phyloP scores from a whole-genome alignment of 2,797 vertebrate species.

The Gouania willdenowi region DNA sequence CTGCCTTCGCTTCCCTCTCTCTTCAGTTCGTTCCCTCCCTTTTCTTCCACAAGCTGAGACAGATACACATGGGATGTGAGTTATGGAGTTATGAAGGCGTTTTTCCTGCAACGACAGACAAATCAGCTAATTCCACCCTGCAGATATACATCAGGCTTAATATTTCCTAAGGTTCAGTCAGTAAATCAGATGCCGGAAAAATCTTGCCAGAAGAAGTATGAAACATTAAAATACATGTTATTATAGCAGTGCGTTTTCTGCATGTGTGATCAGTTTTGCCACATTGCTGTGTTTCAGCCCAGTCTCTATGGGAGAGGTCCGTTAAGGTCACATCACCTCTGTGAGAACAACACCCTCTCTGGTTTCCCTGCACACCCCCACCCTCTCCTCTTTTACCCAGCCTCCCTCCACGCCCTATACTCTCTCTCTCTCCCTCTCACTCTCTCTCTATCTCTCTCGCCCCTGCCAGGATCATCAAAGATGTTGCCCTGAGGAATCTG shows the following conservation, averaged over 20 bases:
- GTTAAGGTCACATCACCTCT: slow-evolving; percentile 12
- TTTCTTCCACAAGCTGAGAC: slow-evolving; percentile 67
- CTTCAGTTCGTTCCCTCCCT: slow-evolving; percentile 56
- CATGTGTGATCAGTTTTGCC: slow-evolving; percentile 4
- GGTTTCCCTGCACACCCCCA: slow-evolving; percentile 6
- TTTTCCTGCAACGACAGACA: slow-evolving; percentile 24
- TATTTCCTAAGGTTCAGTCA: not conserved
- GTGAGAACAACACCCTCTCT: slow-evolving; percentile 44
- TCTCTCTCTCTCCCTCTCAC: slow-evolving; percentile 22
- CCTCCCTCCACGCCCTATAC: no score
- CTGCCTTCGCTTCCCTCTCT: slow-evolving; percentile 50
- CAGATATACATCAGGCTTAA: slow-evolving; percentile 2
- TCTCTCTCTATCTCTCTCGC: slow-evolving; percentile 18
- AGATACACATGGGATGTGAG: slow-evolving; percentile 62
- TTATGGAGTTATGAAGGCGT: slow-evolving; percentile 50
- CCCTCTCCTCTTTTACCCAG: no score
- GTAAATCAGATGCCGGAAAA: no score
- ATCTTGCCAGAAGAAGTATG: no score
- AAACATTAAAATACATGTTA: no score
- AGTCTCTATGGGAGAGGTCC: slow-evolving; percentile 10
- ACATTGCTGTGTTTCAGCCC: not conserved
- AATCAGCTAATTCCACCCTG: slow-evolving; percentile 18
- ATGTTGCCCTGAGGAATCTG: slow-evolving; percentile 55
- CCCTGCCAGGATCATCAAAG: slow-evolving; percentile 55
- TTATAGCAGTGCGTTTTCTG: not conserved